Evolutionary conservation across 2,797 vertebrate species (phyloP).

Genomic region (Megalops cyprinoides): DNA sequence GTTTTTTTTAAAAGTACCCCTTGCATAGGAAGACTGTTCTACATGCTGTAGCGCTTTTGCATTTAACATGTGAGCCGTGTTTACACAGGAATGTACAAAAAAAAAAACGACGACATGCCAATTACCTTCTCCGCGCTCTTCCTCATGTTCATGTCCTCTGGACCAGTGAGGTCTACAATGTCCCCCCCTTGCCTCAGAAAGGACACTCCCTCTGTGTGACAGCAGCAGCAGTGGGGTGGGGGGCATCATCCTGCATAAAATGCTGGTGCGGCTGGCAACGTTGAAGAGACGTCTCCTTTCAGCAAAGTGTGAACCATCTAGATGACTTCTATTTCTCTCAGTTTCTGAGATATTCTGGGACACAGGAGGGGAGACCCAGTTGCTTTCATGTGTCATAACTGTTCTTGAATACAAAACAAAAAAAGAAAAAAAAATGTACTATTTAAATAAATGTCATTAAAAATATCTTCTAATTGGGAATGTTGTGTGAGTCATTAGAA

Average conservation of each 20-base stretch:
- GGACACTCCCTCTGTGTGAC: slow-evolving; percentile 24
- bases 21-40: slow-evolving; percentile 15
- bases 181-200: neutral
- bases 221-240: slow-evolving; percentile 26
- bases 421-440: slow-evolving; percentile 42
- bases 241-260: slow-evolving; percentile 27
- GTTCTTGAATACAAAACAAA: slow-evolving; percentile 53
- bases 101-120: neutral
- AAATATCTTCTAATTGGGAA: slow-evolving; percentile 20
- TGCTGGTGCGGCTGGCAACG: slow-evolving; percentile 20
- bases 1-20: neutral
- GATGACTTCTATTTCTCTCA: slow-evolving; percentile 39
- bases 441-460: slow-evolving; percentile 61
- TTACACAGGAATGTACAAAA: slow-evolving; percentile 32
- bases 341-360: slow-evolving; percentile 44
- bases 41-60: slow-evolving; percentile 22
- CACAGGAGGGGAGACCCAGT: slow-evolving; percentile 41
- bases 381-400: slow-evolving; percentile 58
- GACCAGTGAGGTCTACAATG: slow-evolving; percentile 8
- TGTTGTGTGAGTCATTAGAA: neutral
- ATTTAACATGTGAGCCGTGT: slow-evolving; percentile 27
- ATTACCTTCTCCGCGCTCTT: slow-evolving; percentile 24
- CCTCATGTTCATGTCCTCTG: slow-evolving; percentile 8
- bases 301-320: slow-evolving; percentile 45
- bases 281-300: slow-evolving; percentile 33